Evolutionary conservation across 2,113 vertebrate genomes (phyloP).

Genomic region (Sula dactylatra): DNA sequence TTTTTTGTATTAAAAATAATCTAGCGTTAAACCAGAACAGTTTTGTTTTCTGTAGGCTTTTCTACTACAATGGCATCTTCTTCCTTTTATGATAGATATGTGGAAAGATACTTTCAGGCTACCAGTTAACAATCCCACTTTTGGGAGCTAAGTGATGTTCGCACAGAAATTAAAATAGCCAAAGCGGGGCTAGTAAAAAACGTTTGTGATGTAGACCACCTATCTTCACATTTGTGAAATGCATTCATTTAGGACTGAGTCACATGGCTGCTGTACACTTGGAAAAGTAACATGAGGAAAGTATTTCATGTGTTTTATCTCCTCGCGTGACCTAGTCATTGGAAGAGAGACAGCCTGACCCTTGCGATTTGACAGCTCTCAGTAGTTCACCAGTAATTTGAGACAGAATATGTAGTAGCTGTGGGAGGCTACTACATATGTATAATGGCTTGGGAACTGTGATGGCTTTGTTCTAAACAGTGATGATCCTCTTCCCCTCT

Average conservation of each 20-base stretch:
- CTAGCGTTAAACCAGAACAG: not conserved
- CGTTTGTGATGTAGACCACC: not conserved
- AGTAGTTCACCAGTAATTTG: not conserved
- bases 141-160: not conserved
- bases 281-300: not conserved
- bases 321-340: not conserved
- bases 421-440: not conserved
- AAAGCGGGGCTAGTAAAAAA: not conserved
- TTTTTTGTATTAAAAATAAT: not conserved
- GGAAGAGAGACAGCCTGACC: not conserved
- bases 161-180: not conserved
- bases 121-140: not conserved
- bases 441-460: not conserved
- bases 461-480: not conserved
- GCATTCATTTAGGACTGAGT: not conserved
- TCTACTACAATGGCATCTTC: not conserved
- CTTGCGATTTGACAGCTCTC: not conserved
- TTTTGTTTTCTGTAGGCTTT: not conserved
- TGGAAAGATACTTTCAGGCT: not conserved
- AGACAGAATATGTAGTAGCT: not conserved
- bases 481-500: not conserved
- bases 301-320: not conserved
- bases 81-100: not conserved
- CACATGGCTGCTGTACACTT: not conserved
- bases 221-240: not conserved